Evolutionary conservation across 2,888 invertebrate species (phyloP), one percentile per base, ranked within the genome.

Genomic region (Dicyrtoma fusca): DNA sequence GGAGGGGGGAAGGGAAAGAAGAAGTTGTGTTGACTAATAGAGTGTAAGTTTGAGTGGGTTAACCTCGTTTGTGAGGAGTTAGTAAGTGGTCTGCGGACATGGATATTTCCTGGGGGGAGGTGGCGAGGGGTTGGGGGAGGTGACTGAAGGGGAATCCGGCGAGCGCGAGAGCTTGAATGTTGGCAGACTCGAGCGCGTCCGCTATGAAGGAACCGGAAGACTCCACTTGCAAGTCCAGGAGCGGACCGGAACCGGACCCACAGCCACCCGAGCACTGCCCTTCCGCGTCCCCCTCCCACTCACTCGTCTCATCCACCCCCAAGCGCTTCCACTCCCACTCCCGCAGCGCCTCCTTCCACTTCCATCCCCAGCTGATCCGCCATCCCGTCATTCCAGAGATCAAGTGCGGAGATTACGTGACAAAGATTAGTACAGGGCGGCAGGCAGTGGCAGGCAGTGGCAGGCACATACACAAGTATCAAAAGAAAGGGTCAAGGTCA

Each of bases 101-200:
- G 34, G 34, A 55, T 73, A 44, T 44, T 44, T 49, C 49, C n/a
- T 49, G 14, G 49, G 11, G 17, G 49, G 4, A 17, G 5, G 11
- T 49, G 17, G 4, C n/a, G 49, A 49, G 8, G 45, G 57, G 34
- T 14, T 3, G 2, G 13, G 57, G 57, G 13, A n/a, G 25, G 45
- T 44, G 8, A 44, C 10, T 49, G 17, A 49, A 49, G 14, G 77
- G 74, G 45, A 79, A 77, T 61, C 79, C 79, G 53, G 79, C 77
- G 21, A 77, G 65, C 17, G 79, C 77, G 17, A 79, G 64, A 23
- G 79, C 79, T 70, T 79, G 77, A 45, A 79, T 75, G 62, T 79
- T 77, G 4, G 79, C 73, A 34, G 77, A 77, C 66, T 77, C 76
- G 53, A 79, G 74, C 42, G 76, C 77, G 62, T 76, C 79, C 23